Evolutionary conservation across 53 echinoderm and acorn worm species (phyloP).

Genomic region (Echinometra lucunter): DNA sequence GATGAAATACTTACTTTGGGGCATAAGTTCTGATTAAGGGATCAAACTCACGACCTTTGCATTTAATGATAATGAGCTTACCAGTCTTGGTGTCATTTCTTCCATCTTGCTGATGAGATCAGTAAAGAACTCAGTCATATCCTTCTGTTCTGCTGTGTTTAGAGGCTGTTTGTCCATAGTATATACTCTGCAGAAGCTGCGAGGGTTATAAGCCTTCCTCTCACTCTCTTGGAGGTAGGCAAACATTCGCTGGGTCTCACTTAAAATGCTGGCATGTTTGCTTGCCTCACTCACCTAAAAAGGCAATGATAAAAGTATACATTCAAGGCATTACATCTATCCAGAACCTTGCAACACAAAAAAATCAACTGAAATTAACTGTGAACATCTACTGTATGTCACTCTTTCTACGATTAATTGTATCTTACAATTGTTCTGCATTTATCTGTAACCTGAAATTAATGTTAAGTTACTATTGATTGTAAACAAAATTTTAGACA

Average conservation of each 20-base stretch:
- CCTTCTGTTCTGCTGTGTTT: constrained; percentile 92
- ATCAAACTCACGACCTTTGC: no score
- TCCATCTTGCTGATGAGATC: constrained; percentile 97
- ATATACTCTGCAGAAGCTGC: constrained; percentile 93
- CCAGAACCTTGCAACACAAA: no score
- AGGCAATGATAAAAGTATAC: not conserved
- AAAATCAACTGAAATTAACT: no score
- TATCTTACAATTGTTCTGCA: no score
- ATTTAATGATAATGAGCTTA: constrained; percentile 55
- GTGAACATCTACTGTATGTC: no score
- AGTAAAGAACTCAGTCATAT: constrained; percentile 96
- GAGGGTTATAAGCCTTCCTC: constrained; percentile 91
- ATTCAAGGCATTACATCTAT: no score
- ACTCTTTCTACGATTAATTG: no score
- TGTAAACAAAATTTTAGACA: no score
- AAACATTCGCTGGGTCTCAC: constrained; percentile 90
- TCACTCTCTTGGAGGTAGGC: constrained; percentile 93
- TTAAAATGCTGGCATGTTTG: constrained; percentile 79
- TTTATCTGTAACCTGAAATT: no score
- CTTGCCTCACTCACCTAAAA: constrained; percentile 79
- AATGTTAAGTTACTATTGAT: no score
- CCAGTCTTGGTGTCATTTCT: constrained; percentile 91
- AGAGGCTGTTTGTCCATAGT: constrained; percentile 95
- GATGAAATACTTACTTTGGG: no score
- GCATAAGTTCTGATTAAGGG: no score